These are phyloP conservation scores for Gulo gulo DNA, from an alignment of 2,113 vertebrate species.

Conservation along the genomic window DNA sequence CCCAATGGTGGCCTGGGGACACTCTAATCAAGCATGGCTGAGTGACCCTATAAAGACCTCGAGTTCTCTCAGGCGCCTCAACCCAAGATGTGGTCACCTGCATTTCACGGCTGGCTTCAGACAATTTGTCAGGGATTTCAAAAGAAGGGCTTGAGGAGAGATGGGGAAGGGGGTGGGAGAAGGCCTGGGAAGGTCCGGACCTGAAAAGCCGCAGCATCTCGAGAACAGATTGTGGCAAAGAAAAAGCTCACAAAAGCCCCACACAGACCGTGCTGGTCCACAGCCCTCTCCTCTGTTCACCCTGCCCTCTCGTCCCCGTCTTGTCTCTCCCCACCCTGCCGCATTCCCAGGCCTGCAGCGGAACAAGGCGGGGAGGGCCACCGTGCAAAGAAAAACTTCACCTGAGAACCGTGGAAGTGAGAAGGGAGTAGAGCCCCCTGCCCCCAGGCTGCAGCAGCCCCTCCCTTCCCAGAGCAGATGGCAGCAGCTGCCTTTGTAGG, in stretches of 20 bases:
- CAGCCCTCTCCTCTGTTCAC: neutral
- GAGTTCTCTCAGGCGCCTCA: neutral
- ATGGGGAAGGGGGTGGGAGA: neutral
- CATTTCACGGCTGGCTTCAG: neutral
- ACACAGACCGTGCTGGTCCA: neutral
- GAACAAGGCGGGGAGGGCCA: neutral
- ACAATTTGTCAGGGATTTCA: neutral
- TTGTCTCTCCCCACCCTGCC: neutral
- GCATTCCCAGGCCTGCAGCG: neutral
- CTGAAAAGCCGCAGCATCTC: neutral
- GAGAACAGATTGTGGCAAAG: neutral
- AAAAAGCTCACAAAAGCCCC: neutral
- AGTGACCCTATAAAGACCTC: neutral
- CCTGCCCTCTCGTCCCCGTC: neutral
- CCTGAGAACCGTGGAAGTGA: neutral
- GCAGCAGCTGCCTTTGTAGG: neutral
- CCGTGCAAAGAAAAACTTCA: slow-evolving; percentile 19
- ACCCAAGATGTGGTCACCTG: neutral
- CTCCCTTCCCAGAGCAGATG: slow-evolving; percentile 7
- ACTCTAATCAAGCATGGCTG: neutral
- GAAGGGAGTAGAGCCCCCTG: neutral
- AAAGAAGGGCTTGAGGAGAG: neutral
- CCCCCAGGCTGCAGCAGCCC: neutral
- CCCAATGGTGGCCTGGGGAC: neutral
- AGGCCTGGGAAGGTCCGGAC: neutral